These are phyloP conservation scores for Nyleta sp. DNA, from an alignment of 2,888 invertebrate genomes.

Conservation along the genomic window DNA sequence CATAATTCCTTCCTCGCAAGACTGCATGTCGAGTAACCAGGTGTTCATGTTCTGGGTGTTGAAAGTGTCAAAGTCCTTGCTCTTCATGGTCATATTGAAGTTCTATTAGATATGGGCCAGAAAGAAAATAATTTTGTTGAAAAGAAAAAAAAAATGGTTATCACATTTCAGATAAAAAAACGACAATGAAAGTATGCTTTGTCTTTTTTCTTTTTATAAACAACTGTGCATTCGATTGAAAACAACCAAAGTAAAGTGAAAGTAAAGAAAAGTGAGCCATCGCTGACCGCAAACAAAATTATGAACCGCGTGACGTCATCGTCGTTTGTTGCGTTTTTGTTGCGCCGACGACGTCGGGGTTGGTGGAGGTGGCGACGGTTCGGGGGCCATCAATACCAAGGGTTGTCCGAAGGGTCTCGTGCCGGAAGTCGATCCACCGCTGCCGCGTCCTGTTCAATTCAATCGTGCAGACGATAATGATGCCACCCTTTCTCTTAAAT, in stretches of 20 bases:
- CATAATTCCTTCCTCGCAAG: conserved; percentile 85
- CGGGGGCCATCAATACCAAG: conserved; percentile 84
- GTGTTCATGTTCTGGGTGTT: conserved; percentile 87
- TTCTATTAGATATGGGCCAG: too few species aligned
- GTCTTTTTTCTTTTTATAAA: too few species aligned
- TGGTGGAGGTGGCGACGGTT: conserved; percentile 65
- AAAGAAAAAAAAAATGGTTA: too few species aligned
- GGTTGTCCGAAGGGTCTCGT: conserved; percentile 92
- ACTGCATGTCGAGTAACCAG: conserved; percentile 91
- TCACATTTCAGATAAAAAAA: too few species aligned
- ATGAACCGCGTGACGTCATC: conserved; percentile 81
- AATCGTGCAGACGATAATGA: conserved; percentile 51
- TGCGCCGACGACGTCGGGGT: conserved; percentile 70
- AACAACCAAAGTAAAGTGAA: too few species aligned
- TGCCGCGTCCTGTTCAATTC: conserved; percentile 73
- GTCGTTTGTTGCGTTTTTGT: conserved; percentile 80
- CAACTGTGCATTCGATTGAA: too few species aligned
- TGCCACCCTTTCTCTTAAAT: not conserved
- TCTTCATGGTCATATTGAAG: conserved; percentile 47
- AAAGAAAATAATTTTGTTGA: too few species aligned
- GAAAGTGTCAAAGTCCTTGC: conserved; percentile 79
- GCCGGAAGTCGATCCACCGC: conserved; percentile 83
- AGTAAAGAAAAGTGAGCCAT: too few species aligned
- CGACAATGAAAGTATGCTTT: too few species aligned
- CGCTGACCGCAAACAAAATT: too few species aligned